Evolutionary conservation across 2,888 invertebrate species (phyloP).

Genomic region (Drosophila birchii): DNA sequence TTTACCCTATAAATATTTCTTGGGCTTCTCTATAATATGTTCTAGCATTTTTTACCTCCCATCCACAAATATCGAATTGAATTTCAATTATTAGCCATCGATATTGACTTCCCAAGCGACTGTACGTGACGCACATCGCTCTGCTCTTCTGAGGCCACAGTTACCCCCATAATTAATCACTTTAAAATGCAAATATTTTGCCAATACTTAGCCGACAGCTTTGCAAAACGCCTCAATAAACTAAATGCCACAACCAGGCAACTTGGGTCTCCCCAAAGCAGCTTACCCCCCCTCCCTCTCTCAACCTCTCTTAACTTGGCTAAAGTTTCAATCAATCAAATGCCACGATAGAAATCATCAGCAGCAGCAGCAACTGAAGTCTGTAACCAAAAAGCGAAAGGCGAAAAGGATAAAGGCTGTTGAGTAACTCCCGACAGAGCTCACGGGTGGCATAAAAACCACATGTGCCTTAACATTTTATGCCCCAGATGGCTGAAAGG

Average conservation of each 20-base stretch:
- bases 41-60: neutral
- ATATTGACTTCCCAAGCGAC: constrained; percentile 7
- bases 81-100: constrained; percentile 12
- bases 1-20: neutral
- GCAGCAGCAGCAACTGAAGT: constrained; percentile 40
- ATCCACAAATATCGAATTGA: neutral
- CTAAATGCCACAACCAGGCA: constrained; percentile 36
- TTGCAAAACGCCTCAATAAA: constrained; percentile 39
- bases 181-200: constrained; percentile 64
- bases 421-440: constrained; percentile 26
- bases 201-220: constrained; percentile 25
- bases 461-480: constrained; percentile 70
- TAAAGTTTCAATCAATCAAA: constrained; percentile 72
- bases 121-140: constrained; percentile 13
- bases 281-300: constrained; percentile 3
- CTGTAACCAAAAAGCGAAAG: constrained; percentile 17
- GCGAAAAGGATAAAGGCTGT: constrained; percentile 25
- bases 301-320: constrained; percentile 8
- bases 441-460: constrained; percentile 63
- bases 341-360: constrained; percentile 69
- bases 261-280: constrained; percentile 30
- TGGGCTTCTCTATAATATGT: neutral
- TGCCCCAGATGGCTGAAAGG: constrained; percentile 43
- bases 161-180: constrained; percentile 59
- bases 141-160: neutral